phyloP scores from a whole-genome alignment of 2,797 vertebrate species.

The Distichodus sexfasciatus region DNA sequence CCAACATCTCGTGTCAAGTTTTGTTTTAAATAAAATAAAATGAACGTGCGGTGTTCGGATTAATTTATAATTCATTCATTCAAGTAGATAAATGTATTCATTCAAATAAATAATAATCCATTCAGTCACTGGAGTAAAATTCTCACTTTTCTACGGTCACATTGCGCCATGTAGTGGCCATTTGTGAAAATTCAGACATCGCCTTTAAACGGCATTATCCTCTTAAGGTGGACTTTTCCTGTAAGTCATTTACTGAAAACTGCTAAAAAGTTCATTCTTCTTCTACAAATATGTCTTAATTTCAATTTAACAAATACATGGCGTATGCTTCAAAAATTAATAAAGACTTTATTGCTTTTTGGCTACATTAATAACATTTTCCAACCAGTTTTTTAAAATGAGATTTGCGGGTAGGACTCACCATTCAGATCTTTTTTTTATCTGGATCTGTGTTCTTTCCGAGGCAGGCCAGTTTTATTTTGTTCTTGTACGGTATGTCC shows the following conservation, averaged over 20 bases:
- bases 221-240: constrained; percentile 69
- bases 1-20: too few relatives aligned
- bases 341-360: neutral
- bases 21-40: too few relatives aligned
- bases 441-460: constrained; percentile 2
- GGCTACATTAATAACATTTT: neutral
- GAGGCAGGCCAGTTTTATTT: neutral
- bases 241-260: neutral
- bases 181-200: neutral
- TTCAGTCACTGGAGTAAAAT: neutral
- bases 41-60: too few relatives aligned
- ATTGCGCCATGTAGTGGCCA: constrained; percentile 61
- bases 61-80: too few relatives aligned
- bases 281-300: neutral
- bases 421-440: neutral
- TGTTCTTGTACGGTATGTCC: constrained; percentile 14
- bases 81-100: too few relatives aligned
- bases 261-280: neutral
- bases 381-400: too few relatives aligned
- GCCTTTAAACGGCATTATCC: neutral
- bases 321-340: too few relatives aligned
- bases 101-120: too few relatives aligned
- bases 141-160: neutral
- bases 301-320: neutral
- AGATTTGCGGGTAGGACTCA: too few relatives aligned